Evolutionary conservation across 37 sponge, comb jelly and placozoan species (phyloP).

Genomic region (Bolinopsis microptera): DNA sequence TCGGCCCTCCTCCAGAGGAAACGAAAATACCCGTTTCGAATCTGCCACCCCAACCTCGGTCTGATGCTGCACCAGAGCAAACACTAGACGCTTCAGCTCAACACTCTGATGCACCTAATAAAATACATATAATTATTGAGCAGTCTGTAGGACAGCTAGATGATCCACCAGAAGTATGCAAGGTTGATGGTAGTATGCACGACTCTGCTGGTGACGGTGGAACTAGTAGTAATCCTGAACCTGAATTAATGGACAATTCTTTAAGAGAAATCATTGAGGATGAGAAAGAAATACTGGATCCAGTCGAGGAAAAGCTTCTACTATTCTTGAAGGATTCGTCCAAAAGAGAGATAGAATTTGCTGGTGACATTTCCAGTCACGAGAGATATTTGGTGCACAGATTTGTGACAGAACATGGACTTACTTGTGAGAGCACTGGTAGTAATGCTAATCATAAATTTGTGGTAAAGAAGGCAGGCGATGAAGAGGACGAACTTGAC

Average conservation of each 20-base stretch:
- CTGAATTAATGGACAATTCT: background rate
- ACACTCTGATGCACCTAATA: too few relatives aligned
- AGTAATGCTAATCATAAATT: background rate
- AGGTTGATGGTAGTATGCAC: too few relatives aligned
- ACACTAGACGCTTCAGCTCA: too few relatives aligned
- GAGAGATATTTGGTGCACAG: conserved; percentile 11
- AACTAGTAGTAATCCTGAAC: background rate
- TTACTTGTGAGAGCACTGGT: conserved; percentile 22
- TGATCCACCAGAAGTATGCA: too few relatives aligned
- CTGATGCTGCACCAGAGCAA: too few relatives aligned
- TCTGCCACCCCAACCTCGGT: too few relatives aligned
- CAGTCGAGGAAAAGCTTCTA: background rate
- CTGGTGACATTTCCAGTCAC: background rate
- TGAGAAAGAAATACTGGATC: background rate
- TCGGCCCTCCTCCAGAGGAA: too few relatives aligned
- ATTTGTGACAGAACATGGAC: background rate
- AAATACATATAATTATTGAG: too few relatives aligned
- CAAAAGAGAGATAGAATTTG: background rate
- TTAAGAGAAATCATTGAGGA: background rate
- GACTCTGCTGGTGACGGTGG: too few relatives aligned
- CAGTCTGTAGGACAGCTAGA: too few relatives aligned
- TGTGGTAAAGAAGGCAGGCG: background rate
- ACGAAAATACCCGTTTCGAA: too few relatives aligned
- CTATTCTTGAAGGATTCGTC: background rate
- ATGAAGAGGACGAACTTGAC: background rate